Evolutionary conservation across 2,797 vertebrate species (phyloP).

Genomic region (Tachyglossus aculeatus): DNA sequence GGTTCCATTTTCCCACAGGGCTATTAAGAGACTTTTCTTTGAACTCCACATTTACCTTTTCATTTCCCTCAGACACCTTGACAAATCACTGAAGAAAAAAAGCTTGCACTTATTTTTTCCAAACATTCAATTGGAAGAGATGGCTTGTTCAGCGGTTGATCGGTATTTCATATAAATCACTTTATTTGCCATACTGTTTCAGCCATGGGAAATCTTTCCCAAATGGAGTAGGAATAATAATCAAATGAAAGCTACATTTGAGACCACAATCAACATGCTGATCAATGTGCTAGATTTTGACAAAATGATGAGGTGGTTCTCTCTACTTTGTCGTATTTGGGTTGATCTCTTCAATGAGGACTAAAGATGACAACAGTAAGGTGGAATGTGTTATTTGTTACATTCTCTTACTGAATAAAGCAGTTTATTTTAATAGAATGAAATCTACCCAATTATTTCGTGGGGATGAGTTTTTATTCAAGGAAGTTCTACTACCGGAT

Average conservation of each 20-base stretch:
- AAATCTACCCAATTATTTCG: constrained; percentile 53
- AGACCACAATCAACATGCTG: constrained; percentile 21
- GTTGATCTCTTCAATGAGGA: constrained; percentile 56
- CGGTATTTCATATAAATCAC: neutral
- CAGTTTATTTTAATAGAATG: constrained; percentile 55
- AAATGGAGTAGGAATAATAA: constrained; percentile 13
- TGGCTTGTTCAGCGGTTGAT: no score
- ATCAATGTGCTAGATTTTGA: constrained; percentile 51
- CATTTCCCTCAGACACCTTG: no score
- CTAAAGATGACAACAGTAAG: constrained; percentile 59
- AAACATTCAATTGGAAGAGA: no score
- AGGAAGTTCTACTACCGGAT: no score
- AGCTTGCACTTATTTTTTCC: no score
- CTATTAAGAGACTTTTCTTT: no score
- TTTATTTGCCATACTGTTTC: neutral
- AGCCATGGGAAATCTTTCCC: neutral
- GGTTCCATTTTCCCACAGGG: no score
- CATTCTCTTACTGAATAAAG: constrained; percentile 55
- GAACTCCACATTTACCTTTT: no score
- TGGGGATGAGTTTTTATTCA: constrained; percentile 48
- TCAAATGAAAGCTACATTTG: constrained; percentile 17
- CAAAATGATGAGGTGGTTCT: constrained; percentile 46
- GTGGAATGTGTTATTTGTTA: constrained; percentile 53
- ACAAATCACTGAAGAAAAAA: no score
- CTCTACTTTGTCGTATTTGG: constrained; percentile 60